These are phyloP conservation scores for Dryas iulia DNA, from an alignment of 1,140 invertebrate genomes.

Conservation along the genomic window DNA sequence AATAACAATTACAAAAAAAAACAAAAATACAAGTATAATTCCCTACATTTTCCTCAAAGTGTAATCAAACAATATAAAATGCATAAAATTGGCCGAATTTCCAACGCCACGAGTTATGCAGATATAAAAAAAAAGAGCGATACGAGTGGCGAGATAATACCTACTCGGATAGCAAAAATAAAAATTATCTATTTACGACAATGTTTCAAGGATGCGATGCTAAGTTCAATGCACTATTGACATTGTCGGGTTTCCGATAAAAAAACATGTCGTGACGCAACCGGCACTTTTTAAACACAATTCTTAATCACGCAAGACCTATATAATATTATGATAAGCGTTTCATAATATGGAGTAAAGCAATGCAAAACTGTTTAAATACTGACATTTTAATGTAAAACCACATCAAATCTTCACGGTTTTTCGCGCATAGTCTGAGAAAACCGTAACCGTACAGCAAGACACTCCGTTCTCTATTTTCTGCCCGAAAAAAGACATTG, in stretches of 20 bases:
- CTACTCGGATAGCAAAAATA: slow-evolving; percentile 45
- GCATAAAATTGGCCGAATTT: not conserved
- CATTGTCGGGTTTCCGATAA: slow-evolving; percentile 61
- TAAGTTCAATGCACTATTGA: slow-evolving; percentile 66
- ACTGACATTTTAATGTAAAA: not conserved
- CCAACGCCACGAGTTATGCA: not conserved
- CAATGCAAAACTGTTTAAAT: not conserved
- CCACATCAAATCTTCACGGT: too few relatives aligned
- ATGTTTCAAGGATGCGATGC: slow-evolving; percentile 57
- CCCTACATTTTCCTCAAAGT: not conserved
- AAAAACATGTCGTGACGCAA: slow-evolving; percentile 61
- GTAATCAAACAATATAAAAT: not conserved
- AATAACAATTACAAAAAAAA: too few relatives aligned
- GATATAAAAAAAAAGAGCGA: slow-evolving; percentile 17
- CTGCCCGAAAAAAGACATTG: too few relatives aligned
- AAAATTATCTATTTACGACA: slow-evolving; percentile 62
- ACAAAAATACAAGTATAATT: too few relatives aligned
- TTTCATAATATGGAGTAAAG: not conserved
- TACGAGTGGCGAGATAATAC: slow-evolving; percentile 18
- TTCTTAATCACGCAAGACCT: slow-evolving; percentile 26
- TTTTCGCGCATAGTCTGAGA: too few relatives aligned
- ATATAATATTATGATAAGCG: slow-evolving; percentile 16
- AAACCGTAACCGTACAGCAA: too few relatives aligned
- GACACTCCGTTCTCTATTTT: too few relatives aligned
- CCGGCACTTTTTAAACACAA: slow-evolving; percentile 31